Percentiles rank a stretch among this genome's conserved stretches.
Conservation (phyloP, 2,113 vertebrate species). For the Pampusana beccarii region DNA sequence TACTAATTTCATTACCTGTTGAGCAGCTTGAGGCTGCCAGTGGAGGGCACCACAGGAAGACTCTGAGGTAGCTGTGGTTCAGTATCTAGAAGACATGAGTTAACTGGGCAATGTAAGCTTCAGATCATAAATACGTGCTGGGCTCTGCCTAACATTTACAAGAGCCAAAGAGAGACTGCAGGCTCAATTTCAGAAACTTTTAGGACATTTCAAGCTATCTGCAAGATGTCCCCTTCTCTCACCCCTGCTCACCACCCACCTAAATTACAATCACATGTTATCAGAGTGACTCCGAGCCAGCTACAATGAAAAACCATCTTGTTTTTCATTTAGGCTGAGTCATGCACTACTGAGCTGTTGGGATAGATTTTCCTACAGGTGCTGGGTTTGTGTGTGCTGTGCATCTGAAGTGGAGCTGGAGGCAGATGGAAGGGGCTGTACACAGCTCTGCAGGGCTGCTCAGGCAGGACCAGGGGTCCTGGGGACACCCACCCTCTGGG, state of each 20-base stretch:
- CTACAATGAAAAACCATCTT: background rate
- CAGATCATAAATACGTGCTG: background rate
- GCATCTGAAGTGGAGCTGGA: background rate
- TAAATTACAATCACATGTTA: slow-evolving; percentile 43
- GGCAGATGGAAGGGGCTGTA: background rate
- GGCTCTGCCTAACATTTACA: slow-evolving; percentile 6
- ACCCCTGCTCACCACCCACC: background rate
- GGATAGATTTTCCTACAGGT: background rate
- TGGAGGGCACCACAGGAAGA: background rate
- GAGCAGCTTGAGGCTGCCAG: background rate
- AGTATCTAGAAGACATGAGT: background rate
- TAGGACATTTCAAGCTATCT: slow-evolving; percentile 17
- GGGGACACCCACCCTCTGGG: too few relatives aligned
- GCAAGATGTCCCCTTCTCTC: slow-evolving; percentile 5
- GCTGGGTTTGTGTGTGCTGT: background rate
- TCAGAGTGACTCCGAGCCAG: background rate
- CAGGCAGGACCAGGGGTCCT: fast-evolving
- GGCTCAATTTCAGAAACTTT: background rate
- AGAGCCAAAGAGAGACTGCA: background rate
- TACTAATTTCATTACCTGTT: background rate
- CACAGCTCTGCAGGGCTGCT: background rate
- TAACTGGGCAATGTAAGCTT: background rate
- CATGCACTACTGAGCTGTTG: background rate
- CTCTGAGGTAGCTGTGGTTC: background rate
- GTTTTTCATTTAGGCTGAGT: slow-evolving; percentile 33